Conservation (phyloP, 1,140 invertebrate genomes). For the Camponotus pennsylvanicus region DNA sequence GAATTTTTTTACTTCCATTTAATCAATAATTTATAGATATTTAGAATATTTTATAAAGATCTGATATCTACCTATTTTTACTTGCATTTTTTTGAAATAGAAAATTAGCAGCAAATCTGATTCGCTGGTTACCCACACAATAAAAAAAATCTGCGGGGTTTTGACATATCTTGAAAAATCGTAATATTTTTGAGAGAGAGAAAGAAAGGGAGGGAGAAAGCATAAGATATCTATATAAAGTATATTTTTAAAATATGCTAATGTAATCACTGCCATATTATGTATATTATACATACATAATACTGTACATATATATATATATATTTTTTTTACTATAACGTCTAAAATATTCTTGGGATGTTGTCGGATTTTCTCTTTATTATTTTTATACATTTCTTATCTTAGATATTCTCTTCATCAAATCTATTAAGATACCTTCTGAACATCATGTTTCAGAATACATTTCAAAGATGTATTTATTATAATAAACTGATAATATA, state of each 20-base stretch:
- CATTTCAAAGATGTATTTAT: slow-evolving; percentile 1
- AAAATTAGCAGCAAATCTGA: not conserved
- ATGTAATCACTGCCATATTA: slow-evolving; percentile 25
- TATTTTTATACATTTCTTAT: slow-evolving; percentile 36
- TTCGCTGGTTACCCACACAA: slow-evolving; percentile 14
- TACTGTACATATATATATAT: slow-evolving; percentile 4
- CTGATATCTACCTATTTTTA: not conserved
- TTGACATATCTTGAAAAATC: slow-evolving; percentile 41
- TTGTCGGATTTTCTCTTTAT: not conserved
- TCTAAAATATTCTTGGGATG: slow-evolving; percentile 17
- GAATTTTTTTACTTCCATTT: slow-evolving; percentile 37
- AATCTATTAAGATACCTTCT: not conserved
- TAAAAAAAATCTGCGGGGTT: slow-evolving; percentile 31
- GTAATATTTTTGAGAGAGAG: slow-evolving; percentile 19
- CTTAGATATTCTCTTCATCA: too few species aligned
- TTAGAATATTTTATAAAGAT: slow-evolving; percentile 33
- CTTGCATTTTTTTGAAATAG: not conserved
- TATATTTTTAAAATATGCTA: slow-evolving; percentile 50
- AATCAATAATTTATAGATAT: not conserved
- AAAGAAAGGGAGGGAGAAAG: not conserved
- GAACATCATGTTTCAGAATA: slow-evolving; percentile 2
- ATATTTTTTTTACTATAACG: slow-evolving; percentile 41
- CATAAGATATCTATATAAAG: slow-evolving; percentile 4
- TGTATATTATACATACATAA: not conserved
- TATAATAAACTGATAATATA: slow-evolving; percentile 29